Percentiles rank a stretch among this genome's conserved stretches.
phyloP scores from a whole-genome alignment of 2,797 vertebrate genomes.

The Simalia tracyae region DNA sequence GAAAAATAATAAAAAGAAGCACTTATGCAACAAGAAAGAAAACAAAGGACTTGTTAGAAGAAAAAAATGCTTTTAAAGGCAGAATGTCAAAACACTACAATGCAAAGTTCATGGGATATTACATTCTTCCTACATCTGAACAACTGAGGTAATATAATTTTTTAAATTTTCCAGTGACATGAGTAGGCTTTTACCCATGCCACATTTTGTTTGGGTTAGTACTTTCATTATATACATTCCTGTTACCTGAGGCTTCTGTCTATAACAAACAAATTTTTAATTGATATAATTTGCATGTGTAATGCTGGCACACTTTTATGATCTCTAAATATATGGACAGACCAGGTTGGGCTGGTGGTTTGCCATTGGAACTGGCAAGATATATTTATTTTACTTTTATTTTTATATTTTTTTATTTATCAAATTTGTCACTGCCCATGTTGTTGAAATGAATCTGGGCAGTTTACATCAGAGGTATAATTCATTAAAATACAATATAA shows the following conservation, averaged over 20 bases:
- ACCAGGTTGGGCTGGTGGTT: background rate
- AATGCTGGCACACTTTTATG: background rate
- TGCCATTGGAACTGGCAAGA: background rate
- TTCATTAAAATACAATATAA: too few relatives aligned
- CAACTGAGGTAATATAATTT: background rate
- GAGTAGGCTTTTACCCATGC: slow-evolving; percentile 21
- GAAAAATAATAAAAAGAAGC: slow-evolving; percentile 39
- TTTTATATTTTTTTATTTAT: too few relatives aligned
- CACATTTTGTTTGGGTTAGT: background rate
- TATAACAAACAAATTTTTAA: background rate
- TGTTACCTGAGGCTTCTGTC: background rate
- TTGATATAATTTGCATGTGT: background rate
- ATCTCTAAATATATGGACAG: background rate
- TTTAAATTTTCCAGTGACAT: slow-evolving; percentile 11
- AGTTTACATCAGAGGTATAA: too few relatives aligned
- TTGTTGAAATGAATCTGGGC: too few relatives aligned
- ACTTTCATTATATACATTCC: background rate
- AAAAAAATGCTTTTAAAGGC: slow-evolving; percentile 28
- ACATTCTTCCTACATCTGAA: background rate
- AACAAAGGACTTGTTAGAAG: slow-evolving; percentile 34
- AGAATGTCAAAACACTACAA: slow-evolving; percentile 32
- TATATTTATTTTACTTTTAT: too few relatives aligned
- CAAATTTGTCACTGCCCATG: too few relatives aligned
- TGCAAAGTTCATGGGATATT: slow-evolving; percentile 8
- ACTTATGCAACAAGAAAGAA: slow-evolving; percentile 35